A percentile compares a stretch with the other conserved stretches of the same genome.
phyloP scores from a whole-genome alignment of 1,140 invertebrate genomes.

The Drosophila truncata region DNA sequence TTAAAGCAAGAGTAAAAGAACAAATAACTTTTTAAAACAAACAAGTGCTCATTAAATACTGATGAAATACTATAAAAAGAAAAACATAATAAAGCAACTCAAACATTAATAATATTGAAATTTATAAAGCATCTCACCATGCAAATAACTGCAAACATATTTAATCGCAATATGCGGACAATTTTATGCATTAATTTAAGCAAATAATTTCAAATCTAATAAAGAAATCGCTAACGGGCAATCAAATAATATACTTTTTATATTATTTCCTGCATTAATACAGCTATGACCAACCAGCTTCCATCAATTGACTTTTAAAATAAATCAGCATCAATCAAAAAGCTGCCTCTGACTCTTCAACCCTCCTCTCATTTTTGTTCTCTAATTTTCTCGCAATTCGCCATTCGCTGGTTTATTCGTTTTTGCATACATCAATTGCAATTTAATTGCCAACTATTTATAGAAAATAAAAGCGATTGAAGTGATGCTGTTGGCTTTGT shows the following conservation, averaged over 20 bases:
- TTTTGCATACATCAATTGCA: slow-evolving; percentile 52
- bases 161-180: not conserved
- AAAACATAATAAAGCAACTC: not conserved
- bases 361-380: not conserved
- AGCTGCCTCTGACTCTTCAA: not conserved
- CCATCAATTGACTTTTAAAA: slow-evolving; percentile 5
- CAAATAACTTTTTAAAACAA: not conserved
- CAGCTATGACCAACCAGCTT: not conserved
- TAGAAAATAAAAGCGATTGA: slow-evolving; percentile 36
- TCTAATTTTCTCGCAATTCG: slow-evolving; percentile 4
- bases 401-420: slow-evolving; percentile 8
- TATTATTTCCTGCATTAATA: not conserved
- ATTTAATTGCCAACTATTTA: slow-evolving; percentile 72
- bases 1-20: not conserved
- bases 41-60: not conserved
- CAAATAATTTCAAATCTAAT: slow-evolving; percentile 3
- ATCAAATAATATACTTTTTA: not conserved
- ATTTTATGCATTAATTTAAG: not conserved
- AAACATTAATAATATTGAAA: slow-evolving; percentile 5
- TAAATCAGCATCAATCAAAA: slow-evolving; percentile 35
- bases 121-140: not conserved
- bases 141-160: slow-evolving; percentile 4
- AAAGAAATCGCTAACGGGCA: not conserved
- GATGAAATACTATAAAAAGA: not conserved
- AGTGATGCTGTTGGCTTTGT: slow-evolving; percentile 55